Percentiles rank a stretch among this genome's conserved stretches.
Evolutionary conservation across 2,888 invertebrate species (phyloP).

Genomic region (Eupithecia subumbrata): DNA sequence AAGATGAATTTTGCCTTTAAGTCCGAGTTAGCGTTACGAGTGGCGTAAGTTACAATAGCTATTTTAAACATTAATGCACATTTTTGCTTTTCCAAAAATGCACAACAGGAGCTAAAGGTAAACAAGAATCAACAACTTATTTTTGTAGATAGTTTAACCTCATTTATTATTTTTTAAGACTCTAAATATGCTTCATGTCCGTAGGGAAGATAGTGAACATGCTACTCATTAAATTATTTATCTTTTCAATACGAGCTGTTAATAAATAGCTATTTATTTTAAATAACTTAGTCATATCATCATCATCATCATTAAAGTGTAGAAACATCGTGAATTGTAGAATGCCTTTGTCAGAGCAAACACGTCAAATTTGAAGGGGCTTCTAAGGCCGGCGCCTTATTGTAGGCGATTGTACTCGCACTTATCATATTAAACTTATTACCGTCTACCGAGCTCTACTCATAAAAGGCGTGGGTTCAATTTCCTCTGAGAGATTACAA

Average conservation of each 20-base stretch:
- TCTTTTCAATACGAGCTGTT: background rate
- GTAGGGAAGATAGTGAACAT: background rate
- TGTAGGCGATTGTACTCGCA: slow-evolving; percentile 2
- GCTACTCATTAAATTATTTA: background rate
- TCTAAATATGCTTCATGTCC: background rate
- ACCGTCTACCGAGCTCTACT: slow-evolving; percentile 22
- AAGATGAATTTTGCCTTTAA: background rate
- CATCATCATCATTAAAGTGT: background rate
- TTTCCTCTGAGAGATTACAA: slow-evolving; percentile 37
- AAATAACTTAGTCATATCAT: background rate
- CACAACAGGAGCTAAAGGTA: slow-evolving; percentile 81
- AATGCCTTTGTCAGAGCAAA: background rate
- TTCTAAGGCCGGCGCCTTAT: background rate
- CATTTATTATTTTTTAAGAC: background rate
- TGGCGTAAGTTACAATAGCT: background rate
- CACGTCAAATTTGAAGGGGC: background rate
- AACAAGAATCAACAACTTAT: slow-evolving; percentile 42
- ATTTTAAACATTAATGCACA: slow-evolving; percentile 58
- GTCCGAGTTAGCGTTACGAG: background rate
- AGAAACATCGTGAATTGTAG: background rate
- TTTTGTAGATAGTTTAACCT: slow-evolving; percentile 30
- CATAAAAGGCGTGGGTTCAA: slow-evolving; percentile 47
- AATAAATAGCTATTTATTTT: background rate
- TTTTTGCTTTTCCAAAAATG: slow-evolving; percentile 67
- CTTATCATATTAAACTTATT: slow-evolving; percentile 15